Conservation (phyloP, 1,140 invertebrate genomes). For the Cherax quadricarinatus region DNA sequence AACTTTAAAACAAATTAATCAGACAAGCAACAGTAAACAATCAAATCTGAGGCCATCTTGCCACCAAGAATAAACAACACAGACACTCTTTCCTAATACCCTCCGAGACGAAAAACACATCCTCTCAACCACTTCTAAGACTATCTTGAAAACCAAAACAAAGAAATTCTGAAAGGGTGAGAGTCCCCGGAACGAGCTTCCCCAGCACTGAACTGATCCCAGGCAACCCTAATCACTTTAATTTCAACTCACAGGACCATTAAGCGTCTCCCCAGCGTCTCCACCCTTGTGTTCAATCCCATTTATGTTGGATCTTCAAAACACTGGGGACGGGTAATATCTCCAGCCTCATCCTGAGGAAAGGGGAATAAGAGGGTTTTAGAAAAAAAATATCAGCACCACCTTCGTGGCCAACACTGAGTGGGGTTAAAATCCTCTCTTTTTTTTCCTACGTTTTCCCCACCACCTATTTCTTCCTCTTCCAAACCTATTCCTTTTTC, state of each 20-base stretch:
- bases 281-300: constrained; percentile 39
- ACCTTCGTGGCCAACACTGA: background rate
- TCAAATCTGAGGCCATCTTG: no score
- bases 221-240: constrained; percentile 50
- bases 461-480: no score
- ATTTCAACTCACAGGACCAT: constrained; percentile 50
- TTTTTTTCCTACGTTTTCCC: background rate
- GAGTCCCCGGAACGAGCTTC: background rate
- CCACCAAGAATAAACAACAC: background rate
- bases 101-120: background rate
- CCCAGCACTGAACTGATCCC: constrained; percentile 28
- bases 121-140: background rate
- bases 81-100: background rate
- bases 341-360: background rate
- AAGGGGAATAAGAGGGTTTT: background rate
- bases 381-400: background rate
- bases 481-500: background rate
- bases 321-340: constrained; percentile 16
- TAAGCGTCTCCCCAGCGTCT: constrained; percentile 31
- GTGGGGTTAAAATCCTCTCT: constrained; percentile 9
- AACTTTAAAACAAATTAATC: no score
- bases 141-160: background rate
- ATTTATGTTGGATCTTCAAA: constrained; percentile 55
- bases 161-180: background rate
- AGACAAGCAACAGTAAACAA: no score